Evolutionary conservation across 2,797 vertebrate species (phyloP).

Genomic region (Bovichtus variegatus): DNA sequence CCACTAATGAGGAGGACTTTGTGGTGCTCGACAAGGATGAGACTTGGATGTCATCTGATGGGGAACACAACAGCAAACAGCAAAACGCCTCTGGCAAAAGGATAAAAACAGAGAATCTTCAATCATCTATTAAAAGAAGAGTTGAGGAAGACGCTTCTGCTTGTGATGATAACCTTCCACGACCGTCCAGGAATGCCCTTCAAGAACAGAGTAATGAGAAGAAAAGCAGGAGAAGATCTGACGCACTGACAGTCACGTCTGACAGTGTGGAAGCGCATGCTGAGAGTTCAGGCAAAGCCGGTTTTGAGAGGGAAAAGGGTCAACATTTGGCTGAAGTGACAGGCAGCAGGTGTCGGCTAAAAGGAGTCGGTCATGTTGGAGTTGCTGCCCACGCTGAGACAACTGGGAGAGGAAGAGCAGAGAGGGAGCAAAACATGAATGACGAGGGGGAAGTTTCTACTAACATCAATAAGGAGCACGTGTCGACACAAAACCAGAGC

Average conservation of each 20-base stretch:
- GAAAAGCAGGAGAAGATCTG: slow-evolving; percentile 34
- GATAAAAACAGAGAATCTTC: slow-evolving; percentile 21
- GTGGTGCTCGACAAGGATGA: slow-evolving; percentile 68
- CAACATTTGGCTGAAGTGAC: slow-evolving; percentile 73
- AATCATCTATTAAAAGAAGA: slow-evolving; percentile 18
- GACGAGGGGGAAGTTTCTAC: slow-evolving; percentile 10
- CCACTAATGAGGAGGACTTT: slow-evolving; percentile 71
- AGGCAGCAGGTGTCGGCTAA: slow-evolving; percentile 77
- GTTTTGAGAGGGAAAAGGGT: slow-evolving; percentile 53
- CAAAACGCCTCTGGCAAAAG: slow-evolving; percentile 5
- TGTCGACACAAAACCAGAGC: slow-evolving; percentile 7
- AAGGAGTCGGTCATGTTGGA: slow-evolving; percentile 59
- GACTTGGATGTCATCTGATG: slow-evolving; percentile 46
- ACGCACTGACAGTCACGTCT: slow-evolving; percentile 14
- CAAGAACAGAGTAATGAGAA: slow-evolving; percentile 22
- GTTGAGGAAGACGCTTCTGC: slow-evolving; percentile 16
- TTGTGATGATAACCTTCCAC: neutral
- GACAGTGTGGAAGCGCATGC: slow-evolving; percentile 26
- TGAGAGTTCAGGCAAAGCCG: slow-evolving; percentile 34
- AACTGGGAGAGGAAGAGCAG: slow-evolving; percentile 53
- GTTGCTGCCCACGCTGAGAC: slow-evolving; percentile 52
- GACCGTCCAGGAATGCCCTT: slow-evolving; percentile 20
- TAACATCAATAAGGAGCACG: neutral
- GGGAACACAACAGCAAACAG: slow-evolving; percentile 4
- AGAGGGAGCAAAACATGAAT: slow-evolving; percentile 37